These are phyloP conservation scores for Phalacrocorax aristotelis DNA, from an alignment of 2,113 vertebrate genomes.

Conservation along the genomic window DNA sequence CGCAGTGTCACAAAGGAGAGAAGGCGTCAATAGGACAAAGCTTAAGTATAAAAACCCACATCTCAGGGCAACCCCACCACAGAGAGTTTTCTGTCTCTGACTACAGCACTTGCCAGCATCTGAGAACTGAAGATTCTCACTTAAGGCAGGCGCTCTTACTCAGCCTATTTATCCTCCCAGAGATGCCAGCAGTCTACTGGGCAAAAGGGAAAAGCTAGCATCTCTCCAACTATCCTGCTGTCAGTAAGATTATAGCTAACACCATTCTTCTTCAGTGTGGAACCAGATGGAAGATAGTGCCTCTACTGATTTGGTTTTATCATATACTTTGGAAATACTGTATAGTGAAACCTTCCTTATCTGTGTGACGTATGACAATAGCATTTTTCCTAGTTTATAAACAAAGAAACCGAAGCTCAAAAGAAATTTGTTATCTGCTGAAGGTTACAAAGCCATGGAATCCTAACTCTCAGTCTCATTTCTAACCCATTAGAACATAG, in stretches of 20 bases:
- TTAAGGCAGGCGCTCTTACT: background rate
- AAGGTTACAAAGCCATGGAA: background rate
- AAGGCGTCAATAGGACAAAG: background rate
- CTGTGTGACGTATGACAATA: background rate
- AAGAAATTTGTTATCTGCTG: background rate
- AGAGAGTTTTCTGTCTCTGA: background rate
- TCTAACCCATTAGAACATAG: background rate
- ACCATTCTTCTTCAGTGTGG: background rate
- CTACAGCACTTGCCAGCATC: background rate
- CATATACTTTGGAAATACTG: background rate
- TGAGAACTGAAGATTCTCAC: background rate
- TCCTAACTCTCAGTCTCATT: background rate
- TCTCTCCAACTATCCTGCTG: background rate
- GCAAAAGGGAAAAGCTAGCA: background rate
- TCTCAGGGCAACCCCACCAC: background rate
- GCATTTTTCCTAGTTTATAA: background rate
- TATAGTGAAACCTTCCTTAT: background rate
- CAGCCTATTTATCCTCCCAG: background rate
- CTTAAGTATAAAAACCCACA: background rate
- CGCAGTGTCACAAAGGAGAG: background rate
- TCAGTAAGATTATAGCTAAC: background rate
- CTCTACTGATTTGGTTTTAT: background rate
- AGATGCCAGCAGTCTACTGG: background rate
- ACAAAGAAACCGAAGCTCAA: background rate
- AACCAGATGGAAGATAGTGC: background rate